Conservation (phyloP, 1,140 invertebrate species). For the Sesamia nonagrioides region DNA sequence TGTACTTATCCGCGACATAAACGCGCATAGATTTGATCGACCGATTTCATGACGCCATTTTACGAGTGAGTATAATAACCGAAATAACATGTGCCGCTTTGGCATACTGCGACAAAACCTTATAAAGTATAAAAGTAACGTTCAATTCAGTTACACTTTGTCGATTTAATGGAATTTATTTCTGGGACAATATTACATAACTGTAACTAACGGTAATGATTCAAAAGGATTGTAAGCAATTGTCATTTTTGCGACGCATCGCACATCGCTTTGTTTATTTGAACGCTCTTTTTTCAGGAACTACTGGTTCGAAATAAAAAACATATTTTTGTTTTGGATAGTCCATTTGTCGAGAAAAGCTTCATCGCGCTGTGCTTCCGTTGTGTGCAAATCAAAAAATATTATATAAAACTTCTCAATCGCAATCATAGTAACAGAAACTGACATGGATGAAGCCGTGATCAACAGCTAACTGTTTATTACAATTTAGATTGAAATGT, state of each 20-base stretch:
- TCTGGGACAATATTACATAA: not conserved
- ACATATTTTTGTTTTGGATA: no score
- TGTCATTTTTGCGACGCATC: not conserved
- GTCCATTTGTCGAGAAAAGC: no score
- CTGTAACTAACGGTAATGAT: conserved; percentile 25
- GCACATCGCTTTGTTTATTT: no score
- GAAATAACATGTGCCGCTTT: conserved; percentile 6
- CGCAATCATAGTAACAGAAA: no score
- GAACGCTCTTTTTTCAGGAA: no score
- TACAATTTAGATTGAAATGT: no score
- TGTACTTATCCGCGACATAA: conserved; percentile 18
- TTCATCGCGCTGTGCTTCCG: no score
- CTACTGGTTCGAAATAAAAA: no score
- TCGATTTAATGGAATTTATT: conserved; percentile 31
- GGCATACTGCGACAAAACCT: conserved; percentile 10
- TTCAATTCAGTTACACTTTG: not conserved
- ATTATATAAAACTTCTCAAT: no score
- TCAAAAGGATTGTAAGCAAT: conserved; percentile 18
- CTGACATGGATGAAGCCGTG: no score
- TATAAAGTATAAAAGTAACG: conserved; percentile 11
- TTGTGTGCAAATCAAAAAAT: no score
- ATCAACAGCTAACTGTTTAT: no score
- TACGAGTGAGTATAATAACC: conserved; percentile 18
- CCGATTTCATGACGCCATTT: conserved; percentile 17
- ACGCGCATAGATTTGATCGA: not conserved